Evolutionary conservation across 2,888 invertebrate species (phyloP).

Genomic region (Tetheella fluctuosa): DNA sequence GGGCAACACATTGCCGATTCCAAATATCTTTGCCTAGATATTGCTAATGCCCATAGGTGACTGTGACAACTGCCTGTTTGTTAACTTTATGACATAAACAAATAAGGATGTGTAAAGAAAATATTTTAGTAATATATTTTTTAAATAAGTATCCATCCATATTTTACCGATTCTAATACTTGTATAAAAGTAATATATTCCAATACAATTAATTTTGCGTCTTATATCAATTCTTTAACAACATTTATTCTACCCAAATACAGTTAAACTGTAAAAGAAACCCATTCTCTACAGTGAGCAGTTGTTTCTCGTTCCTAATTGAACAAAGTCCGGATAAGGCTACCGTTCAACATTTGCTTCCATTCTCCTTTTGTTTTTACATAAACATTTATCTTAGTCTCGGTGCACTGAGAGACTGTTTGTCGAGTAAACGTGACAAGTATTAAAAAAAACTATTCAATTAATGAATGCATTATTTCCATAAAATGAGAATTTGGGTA

Average conservation of each 20-base stretch:
- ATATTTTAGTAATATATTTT: too few species aligned
- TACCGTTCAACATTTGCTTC: conserved; percentile 31
- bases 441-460: neutral
- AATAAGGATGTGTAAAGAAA: too few species aligned
- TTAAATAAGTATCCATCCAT: too few species aligned
- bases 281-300: conserved; percentile 13
- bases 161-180: too few species aligned
- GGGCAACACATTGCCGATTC: too few species aligned
- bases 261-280: neutral
- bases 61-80: too few species aligned
- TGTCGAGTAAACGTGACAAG: neutral
- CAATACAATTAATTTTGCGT: neutral
- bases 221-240: neutral
- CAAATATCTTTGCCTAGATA: too few species aligned
- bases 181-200: neutral
- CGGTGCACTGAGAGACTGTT: neutral
- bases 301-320: conserved; percentile 35
- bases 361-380: conserved; percentile 20
- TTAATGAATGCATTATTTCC: neutral
- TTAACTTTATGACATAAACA: too few species aligned
- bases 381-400: conserved; percentile 13
- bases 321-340: conserved; percentile 33
- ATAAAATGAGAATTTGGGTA: too few species aligned
- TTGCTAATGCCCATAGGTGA: too few species aligned
- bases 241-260: neutral